Base-by-base conservation (phyloP, 2,113 vertebrate genomes). In the Amblyornis subalaris region DNA sequence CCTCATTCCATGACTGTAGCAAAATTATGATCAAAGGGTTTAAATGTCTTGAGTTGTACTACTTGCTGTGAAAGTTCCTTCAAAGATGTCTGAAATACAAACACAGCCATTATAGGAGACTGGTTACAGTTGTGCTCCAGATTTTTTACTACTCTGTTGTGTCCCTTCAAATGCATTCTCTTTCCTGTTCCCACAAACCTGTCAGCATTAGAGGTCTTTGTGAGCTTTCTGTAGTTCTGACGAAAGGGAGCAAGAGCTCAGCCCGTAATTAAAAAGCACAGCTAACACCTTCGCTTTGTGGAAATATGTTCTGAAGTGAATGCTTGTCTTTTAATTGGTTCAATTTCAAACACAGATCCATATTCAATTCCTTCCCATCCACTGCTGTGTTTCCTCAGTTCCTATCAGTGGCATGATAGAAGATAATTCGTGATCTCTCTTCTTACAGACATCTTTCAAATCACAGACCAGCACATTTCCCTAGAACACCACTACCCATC, bases 1-100 rank as follows among this genome's bases (percentile, higher is more conserved):
- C 26, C 60, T 93, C 6, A 38, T 94, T 89, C 44, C 67, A 94
- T 66, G 42, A 44, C 55, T 67, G 44, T 29, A 74, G 44, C 71
- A 83, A 44, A 79, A 80, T 76, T 86, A 50, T 83, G 21, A 29
- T 64, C 29, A 70, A 84, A 76, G 2, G 8, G 3, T 53, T 85
- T 60, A 64, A 33, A 69, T 24, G 7, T 72, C 29, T 21, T 65
- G 23, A 9, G 8, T 29, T 50, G 7, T 69, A 57, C 14, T 5
- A 8, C n/a, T 45, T 54, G 4, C 25, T 23, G 4, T 33, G 64
- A 58, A 69, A 85, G 9, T 38, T 72, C 38, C 8, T 5, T 14
- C 18, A 72, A 42, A 79, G 5, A 22, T 45, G 17, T 25, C 38
- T 79, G 19, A 91, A 42, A 38, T 22, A 69, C 4, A 79, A 79